A percentile compares a stretch with the other conserved stretches of the same genome.
These are phyloP conservation scores for Micrasema minimum DNA, from an alignment of 1,140 invertebrate genomes.

Conservation along the genomic window DNA sequence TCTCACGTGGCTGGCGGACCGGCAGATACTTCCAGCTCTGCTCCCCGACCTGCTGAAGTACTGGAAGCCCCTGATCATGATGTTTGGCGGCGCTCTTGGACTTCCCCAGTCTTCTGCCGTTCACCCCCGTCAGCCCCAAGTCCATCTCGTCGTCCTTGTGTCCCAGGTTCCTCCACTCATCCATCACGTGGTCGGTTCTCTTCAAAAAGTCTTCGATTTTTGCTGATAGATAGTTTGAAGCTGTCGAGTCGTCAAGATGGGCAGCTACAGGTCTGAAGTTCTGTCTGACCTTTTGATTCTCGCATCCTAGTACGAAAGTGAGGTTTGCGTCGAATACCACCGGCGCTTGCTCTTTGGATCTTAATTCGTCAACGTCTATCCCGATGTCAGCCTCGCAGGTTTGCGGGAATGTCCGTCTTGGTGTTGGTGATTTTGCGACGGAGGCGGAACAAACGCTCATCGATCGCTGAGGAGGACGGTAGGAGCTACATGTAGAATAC, in stretches of 20 bases:
- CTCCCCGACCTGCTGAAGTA: conserved; percentile 72
- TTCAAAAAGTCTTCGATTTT: conserved; percentile 84
- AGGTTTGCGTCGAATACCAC: conserved; percentile 85
- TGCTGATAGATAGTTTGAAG: conserved; percentile 76
- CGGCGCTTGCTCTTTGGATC: conserved; percentile 74
- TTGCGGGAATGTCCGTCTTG: conserved; percentile 74
- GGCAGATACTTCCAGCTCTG: too few relatives aligned
- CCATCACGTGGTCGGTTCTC: conserved; percentile 85
- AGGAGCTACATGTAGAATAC: conserved; percentile 64
- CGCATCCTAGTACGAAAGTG: conserved; percentile 79
- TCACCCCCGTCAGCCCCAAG: conserved; percentile 56
- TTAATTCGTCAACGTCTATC: conserved; percentile 68
- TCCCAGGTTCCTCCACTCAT: conserved; percentile 80
- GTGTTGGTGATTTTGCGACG: conserved; percentile 63
- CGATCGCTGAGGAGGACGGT: conserved; percentile 59
- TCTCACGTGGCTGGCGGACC: conserved; percentile 62
- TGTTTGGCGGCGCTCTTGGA: conserved; percentile 82
- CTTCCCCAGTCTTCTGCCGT: conserved; percentile 67
- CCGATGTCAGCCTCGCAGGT: conserved; percentile 60
- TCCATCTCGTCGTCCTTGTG: conserved; percentile 68
- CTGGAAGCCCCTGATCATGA: conserved; percentile 82
- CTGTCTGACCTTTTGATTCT: conserved; percentile 75
- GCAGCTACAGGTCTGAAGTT: conserved; percentile 77
- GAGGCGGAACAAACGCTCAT: conserved; percentile 62
- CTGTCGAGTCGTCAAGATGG: conserved; percentile 77